These are phyloP conservation scores for Meliscaeva auricollis DNA, from an alignment of 2,888 invertebrate species.

Conservation along the genomic window DNA sequence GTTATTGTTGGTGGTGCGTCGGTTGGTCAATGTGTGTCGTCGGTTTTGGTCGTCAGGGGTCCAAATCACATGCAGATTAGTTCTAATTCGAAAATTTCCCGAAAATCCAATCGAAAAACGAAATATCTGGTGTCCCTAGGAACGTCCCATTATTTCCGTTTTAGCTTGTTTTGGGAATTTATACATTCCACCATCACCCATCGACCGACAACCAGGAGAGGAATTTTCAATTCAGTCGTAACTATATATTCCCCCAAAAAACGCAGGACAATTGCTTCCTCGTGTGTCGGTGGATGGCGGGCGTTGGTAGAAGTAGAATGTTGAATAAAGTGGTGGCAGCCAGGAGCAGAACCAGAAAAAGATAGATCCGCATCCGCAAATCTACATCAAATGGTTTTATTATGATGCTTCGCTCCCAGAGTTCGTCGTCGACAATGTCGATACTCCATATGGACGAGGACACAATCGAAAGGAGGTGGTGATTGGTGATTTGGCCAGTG, in stretches of 20 bases:
- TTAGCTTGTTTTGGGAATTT: slow-evolving; percentile 67
- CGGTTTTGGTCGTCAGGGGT: slow-evolving; percentile 26
- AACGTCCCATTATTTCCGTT: slow-evolving; percentile 73
- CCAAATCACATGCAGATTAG: slow-evolving; percentile 76
- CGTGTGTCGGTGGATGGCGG: not conserved
- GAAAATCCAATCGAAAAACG: slow-evolving; percentile 73
- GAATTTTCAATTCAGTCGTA: slow-evolving; percentile 48
- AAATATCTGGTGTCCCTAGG: slow-evolving; percentile 72
- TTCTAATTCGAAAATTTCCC: slow-evolving; percentile 71
- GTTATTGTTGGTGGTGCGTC: slow-evolving; percentile 9
- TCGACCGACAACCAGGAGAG: not conserved
- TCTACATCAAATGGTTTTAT: slow-evolving; percentile 76
- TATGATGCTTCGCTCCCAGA: slow-evolving; percentile 64
- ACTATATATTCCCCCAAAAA: slow-evolving; percentile 49
- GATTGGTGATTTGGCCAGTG: slow-evolving; percentile 73
- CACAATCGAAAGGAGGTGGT: slow-evolving; percentile 63
- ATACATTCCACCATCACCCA: slow-evolving; percentile 17
- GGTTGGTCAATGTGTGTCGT: not conserved
- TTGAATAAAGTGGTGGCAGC: slow-evolving; percentile 4
- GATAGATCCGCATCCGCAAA: slow-evolving; percentile 75
- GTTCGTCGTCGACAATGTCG: slow-evolving; percentile 17
- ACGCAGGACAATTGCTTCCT: slow-evolving; percentile 68
- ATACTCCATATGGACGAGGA: slow-evolving; percentile 48
- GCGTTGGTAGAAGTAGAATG: not conserved
- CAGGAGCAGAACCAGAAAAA: slow-evolving; percentile 38